phyloP scores from a whole-genome alignment of 2,888 invertebrate species.

The Euphydryas editha region DNA sequence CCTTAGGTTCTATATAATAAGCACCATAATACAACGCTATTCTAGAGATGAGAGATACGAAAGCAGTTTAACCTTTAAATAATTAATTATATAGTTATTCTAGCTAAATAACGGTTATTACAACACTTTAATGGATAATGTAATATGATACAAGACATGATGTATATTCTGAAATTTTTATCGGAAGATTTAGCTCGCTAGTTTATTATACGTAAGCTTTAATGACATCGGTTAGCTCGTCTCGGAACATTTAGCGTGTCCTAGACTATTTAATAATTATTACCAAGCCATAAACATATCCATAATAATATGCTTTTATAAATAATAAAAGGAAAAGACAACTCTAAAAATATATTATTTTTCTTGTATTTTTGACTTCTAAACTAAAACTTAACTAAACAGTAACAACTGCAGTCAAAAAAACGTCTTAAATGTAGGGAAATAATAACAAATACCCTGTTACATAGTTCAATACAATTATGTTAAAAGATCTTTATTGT shows the following conservation, averaged over 20 bases:
- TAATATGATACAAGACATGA: background rate
- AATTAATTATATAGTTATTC: conserved; percentile 9
- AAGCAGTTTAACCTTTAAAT: conserved; percentile 6
- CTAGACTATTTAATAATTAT: background rate
- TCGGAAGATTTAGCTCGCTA: background rate
- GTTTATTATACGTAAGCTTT: background rate
- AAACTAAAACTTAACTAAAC: too few species aligned
- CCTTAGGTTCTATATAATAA: conserved; percentile 22
- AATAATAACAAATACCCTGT: too few species aligned
- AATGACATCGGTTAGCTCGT: background rate
- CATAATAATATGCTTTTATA: background rate
- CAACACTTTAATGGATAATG: background rate
- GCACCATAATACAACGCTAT: conserved; percentile 7
- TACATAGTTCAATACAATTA: too few species aligned
- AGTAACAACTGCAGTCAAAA: too few species aligned
- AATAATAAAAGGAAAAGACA: background rate
- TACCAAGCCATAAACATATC: background rate
- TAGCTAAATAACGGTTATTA: conserved; percentile 4
- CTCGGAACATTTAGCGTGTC: conserved; percentile 2
- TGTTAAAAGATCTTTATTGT: too few species aligned
- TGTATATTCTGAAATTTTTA: background rate
- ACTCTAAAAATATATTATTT: background rate
- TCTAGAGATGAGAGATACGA: background rate
- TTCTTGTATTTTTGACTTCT: too few species aligned
- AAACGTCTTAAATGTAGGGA: too few species aligned